Base-by-base conservation (phyloP, 2,797 vertebrate genomes). In the Sylvilagus floridanus region DNA sequence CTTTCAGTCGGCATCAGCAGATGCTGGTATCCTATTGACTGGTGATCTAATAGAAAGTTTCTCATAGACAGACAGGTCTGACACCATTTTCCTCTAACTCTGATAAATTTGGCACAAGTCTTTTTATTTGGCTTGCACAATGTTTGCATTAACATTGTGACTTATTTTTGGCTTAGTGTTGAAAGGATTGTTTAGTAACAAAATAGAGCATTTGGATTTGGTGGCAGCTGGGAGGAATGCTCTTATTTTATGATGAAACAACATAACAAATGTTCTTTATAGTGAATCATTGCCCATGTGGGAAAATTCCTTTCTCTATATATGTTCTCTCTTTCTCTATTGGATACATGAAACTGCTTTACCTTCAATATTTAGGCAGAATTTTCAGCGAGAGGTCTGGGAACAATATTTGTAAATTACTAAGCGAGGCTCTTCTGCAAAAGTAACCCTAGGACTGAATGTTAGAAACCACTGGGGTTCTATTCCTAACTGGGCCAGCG, bases 1-100 rank as follows among this genome's bases (percentile, higher is more conserved):
- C 97, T 91, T 97, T 97, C 93, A 97, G 72, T 97, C 94, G 78
- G 90, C 94, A 97, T 97, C 96, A 96, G 97, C 97, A 98, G 97
- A 98, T 97, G 97, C 93, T 97, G 97, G 93, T 98, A 97, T 96
- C 95, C 97, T 97, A 86, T 76, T 96, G 94, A 95, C 78, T 93
- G 69, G 71, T 96, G 96, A 97, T 95, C 95, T 95, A 95, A 97
- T 88, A 96, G 94, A 93, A 95, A 93, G 82, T 94, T 94, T 95
- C 87, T 95, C 86, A 69, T 62, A 78, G 81, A 62, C 90, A 91
- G 91, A 86, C 62, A 93, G 69, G 78, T 95, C 35, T 91, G 88
- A 97, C 79, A 96, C 57, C 88, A 77, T 96, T 90, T 93, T 35
- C 65, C 68, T 84, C 94, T 86, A 95, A 90, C 90, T 76, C 89